Conservation (phyloP, 2,888 invertebrate genomes). For the Drosophila melanosoma region DNA sequence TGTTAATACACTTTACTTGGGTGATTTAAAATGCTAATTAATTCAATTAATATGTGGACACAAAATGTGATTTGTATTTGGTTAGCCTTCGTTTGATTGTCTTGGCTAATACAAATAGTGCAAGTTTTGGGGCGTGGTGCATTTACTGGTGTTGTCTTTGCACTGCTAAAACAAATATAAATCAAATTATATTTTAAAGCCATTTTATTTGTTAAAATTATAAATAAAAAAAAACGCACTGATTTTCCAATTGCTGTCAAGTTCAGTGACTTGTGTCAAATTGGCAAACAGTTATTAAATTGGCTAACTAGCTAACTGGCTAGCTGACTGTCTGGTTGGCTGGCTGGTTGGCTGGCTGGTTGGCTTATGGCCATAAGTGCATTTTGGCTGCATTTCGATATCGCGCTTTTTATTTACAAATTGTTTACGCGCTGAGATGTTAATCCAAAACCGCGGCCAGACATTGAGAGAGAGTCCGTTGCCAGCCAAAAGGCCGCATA, state of each 20-base stretch:
- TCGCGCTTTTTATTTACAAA: constrained; percentile 82
- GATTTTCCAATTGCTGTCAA: constrained; percentile 52
- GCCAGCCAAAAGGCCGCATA: constrained; percentile 48
- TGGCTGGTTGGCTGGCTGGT: constrained; percentile 29
- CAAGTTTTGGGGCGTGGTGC: background rate
- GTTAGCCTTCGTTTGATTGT: background rate
- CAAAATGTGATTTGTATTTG: background rate
- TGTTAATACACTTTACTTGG: background rate
- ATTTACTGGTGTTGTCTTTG: background rate
- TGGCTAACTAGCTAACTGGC: constrained; percentile 40
- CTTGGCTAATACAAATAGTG: background rate
- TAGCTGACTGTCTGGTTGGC: constrained; percentile 12
- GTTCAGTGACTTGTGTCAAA: constrained; percentile 76
- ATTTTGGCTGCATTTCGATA: constrained; percentile 67
- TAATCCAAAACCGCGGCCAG: constrained; percentile 57
- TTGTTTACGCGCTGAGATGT: constrained; percentile 81
- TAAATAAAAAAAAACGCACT: constrained; percentile 11
- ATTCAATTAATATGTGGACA: background rate
- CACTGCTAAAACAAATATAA: background rate
- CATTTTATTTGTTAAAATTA: background rate
- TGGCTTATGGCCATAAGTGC: constrained; percentile 66
- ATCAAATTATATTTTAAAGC: background rate
- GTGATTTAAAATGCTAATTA: background rate
- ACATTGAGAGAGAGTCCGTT: constrained; percentile 60
- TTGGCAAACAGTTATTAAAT: constrained; percentile 76